Evolutionary conservation across 2,888 invertebrate genomes (phyloP).

Genomic region (Podotricha telesiphe): DNA sequence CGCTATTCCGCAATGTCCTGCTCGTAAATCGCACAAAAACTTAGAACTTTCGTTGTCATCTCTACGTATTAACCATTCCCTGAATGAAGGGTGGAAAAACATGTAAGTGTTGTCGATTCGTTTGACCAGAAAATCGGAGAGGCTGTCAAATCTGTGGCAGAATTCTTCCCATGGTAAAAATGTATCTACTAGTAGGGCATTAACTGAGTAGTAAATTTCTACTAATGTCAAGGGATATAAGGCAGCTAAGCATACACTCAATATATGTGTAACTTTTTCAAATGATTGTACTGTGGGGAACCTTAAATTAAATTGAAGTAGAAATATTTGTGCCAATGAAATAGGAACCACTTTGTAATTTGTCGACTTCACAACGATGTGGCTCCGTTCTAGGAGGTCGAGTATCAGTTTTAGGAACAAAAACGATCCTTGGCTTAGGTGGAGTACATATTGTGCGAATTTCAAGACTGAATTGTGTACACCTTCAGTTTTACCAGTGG

Average conservation of each 20-base stretch:
- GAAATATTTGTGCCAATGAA: slow-evolving; percentile 93
- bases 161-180: slow-evolving; percentile 96
- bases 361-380: slow-evolving; percentile 95
- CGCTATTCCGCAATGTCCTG: slow-evolving; percentile 96
- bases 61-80: slow-evolving; percentile 97
- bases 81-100: slow-evolving; percentile 98
- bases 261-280: slow-evolving; percentile 93
- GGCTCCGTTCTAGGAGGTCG: slow-evolving; percentile 95
- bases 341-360: slow-evolving; percentile 97
- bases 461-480: slow-evolving; percentile 88
- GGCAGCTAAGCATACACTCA: slow-evolving; percentile 95
- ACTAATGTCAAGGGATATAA: slow-evolving; percentile 94
- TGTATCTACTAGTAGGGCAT: slow-evolving; percentile 90
- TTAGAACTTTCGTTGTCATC: slow-evolving; percentile 94
- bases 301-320: slow-evolving; percentile 94
- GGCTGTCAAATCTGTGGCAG: slow-evolving; percentile 91
- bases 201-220: slow-evolving; percentile 97
- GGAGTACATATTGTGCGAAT: slow-evolving; percentile 93
- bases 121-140: slow-evolving; percentile 94
- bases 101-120: slow-evolving; percentile 96
- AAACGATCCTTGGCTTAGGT: slow-evolving; percentile 94
- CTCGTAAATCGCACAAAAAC: slow-evolving; percentile 95
- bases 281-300: slow-evolving; percentile 96
- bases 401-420: slow-evolving; percentile 95
- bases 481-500: slow-evolving; percentile 86